Evolutionary conservation across 2,888 invertebrate species (phyloP), one percentile per base, ranked within the genome.

Genomic region (Shargacucullia verbasci): DNA sequence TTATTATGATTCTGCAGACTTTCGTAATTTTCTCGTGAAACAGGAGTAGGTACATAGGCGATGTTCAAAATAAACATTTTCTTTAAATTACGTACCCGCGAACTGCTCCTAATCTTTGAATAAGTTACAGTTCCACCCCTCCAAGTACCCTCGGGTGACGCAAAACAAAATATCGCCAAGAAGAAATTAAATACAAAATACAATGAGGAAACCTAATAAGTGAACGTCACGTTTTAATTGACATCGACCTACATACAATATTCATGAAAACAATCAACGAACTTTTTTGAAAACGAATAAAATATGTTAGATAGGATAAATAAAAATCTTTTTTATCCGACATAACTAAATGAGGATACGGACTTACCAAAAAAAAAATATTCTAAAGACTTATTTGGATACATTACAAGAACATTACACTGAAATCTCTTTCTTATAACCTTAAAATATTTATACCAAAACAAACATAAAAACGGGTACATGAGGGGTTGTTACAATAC

Each of bases 101-200:
- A 56, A 73, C 43, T 39, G 46, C 34, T 56, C 56, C 34, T 61
- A 62, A 72, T 73, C 54, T 62, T 44, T 57, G 54, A 73, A 73
- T 61, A 55, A 73, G 56, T 65, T 57, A 73, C 54, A 70, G 59
- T 59, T 53, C 37, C 46, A 62, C 66, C 56, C 59, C 29, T 49
- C 59, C 40, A 70, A 73, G 57, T 73, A 61, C 52, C 8, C 29
- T 14, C 20, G 45, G 39, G 46, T 35, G n/a, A 58, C 27, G 55
- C 45, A 39, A 46, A 61, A 73, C 59, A 73, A 61, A 73, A 8
- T 29, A 61, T 49, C 43, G 52, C 53, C 54, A 57, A 66, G 52
- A 35, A 46, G 14, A 65, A 61, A 70, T 65, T 49, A 65, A 40
- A 33, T 47, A 20, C 68, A 39, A 47, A 27, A 48, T 13, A 47